Conservation (phyloP, 2,797 vertebrate genomes). For the Microctenopoma steveboyesi region DNA sequence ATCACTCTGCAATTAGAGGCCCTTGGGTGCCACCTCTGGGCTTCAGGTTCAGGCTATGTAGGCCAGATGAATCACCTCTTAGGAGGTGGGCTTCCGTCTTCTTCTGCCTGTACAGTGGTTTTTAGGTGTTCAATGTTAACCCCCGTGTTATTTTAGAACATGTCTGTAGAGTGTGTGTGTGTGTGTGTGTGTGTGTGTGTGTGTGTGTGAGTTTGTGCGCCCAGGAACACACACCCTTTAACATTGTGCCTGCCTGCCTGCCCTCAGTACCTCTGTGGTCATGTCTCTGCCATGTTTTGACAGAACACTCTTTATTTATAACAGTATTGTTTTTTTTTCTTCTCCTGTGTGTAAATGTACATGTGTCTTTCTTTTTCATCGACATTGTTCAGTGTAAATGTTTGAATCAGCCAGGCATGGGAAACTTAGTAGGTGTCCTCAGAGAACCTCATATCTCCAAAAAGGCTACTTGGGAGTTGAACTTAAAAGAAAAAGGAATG, state of each 20-base stretch:
- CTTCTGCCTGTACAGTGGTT: constrained; percentile 85
- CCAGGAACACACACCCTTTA: constrained; percentile 78
- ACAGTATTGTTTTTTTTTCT: constrained; percentile 62
- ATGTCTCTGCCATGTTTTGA: constrained; percentile 68
- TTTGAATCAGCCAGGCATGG: constrained; percentile 57
- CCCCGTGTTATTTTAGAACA: constrained; percentile 76
- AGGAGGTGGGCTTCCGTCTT: constrained; percentile 83
- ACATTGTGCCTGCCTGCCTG: constrained; percentile 83
- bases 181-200: constrained; percentile 46
- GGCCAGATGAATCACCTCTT: constrained; percentile 66
- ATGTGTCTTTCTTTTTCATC: constrained; percentile 69
- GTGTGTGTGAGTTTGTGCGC: constrained; percentile 69
- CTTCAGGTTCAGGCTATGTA: constrained; percentile 58
- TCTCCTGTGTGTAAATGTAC: constrained; percentile 67
- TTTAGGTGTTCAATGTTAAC: constrained; percentile 80
- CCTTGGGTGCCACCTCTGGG: constrained; percentile 53
- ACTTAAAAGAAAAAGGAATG: constrained; percentile 34
- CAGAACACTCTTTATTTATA: constrained; percentile 76
- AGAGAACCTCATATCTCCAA: constrained; percentile 57
- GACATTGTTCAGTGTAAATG: constrained; percentile 69
- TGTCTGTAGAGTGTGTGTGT: constrained; percentile 71
- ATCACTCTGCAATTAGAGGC: constrained; percentile 65
- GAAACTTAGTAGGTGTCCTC: constrained; percentile 51
- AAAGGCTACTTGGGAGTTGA: constrained; percentile 32
- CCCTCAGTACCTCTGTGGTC: constrained; percentile 76